Base-by-base conservation (phyloP, 2,113 vertebrate species). In the Actinemys pallida region DNA sequence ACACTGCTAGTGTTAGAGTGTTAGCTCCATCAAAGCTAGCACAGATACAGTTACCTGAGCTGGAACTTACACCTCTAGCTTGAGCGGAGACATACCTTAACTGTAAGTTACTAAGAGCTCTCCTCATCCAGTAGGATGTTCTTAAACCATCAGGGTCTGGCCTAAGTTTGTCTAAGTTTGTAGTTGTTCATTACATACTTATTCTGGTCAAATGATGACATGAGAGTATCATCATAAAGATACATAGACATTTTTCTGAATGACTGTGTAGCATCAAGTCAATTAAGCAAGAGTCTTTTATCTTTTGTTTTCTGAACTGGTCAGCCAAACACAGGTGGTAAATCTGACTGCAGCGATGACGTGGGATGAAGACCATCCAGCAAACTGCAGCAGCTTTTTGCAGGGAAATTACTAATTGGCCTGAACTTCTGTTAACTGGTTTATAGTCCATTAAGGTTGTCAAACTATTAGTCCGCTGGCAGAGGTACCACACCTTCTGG, bases 371-470 rank as follows among this genome's bases (percentile, higher is more conserved):
- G 89, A 93, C 19, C 54, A 90, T 92, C 76, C 91, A 93, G 84
- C 81, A 87, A 91, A 94, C 75, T 84, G 5, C 88, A 96, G 75
- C 93, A 96, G 72, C 89, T 94, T 94, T 59, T 95, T 84, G 87
- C 92, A 80, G 90, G 88, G 90, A 87, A 90, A 90, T 92, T 92
- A 87, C 81, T 96, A 96, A 97, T 96, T 94, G 94, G 94, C 96
- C 96, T 89, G 91, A 95, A 97, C 6, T 92, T 97, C 65, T 87
- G 79, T 94, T 97, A 97, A 97, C 93, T 98, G 97, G 93, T 92
- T 93, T 92, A 17, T 86, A 94, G 96, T 92, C 95, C 97, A 94
- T 83, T 83, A 56, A 76, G 83, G 88, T 10, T 95, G 88, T 95
- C 91, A 87, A 65, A 35, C 88, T 91, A 95, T 94, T 87, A 17